Conservation (phyloP, 23 tunicate genomes). For the Clavelina lepadiformis region DNA sequence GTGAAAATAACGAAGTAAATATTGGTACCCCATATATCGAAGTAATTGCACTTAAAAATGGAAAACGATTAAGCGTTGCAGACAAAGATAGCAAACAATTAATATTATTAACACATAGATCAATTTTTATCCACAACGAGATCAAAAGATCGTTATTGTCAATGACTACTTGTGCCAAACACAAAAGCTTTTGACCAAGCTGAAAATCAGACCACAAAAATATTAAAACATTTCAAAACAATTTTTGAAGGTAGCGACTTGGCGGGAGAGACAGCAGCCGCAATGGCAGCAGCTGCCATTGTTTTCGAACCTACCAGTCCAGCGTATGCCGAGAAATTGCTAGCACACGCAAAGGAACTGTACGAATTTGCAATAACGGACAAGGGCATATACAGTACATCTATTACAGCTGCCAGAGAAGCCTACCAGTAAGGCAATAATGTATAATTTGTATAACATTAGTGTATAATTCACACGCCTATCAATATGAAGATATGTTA, state of each 20-base stretch:
- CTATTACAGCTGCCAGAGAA: constrained; percentile 41
- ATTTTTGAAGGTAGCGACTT: constrained; percentile 67
- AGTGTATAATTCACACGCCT: not conserved
- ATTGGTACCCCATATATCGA: no score
- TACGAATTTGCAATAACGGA: constrained; percentile 52
- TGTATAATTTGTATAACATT: not conserved
- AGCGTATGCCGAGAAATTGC: constrained; percentile 34
- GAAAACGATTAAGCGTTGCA: no score
- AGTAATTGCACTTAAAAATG: no score
- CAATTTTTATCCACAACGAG: no score
- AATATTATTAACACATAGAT: no score
- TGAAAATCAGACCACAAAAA: no score
- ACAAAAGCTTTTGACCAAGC: no score
- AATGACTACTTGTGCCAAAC: no score
- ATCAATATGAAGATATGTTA: not conserved
- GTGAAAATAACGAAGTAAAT: no score
- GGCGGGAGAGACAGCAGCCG: constrained; percentile 83
- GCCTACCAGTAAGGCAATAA: constrained; percentile 63
- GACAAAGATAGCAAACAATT: no score
- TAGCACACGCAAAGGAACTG: constrained; percentile 51
- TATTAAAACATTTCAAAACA: no score
- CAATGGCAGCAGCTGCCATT: constrained; percentile 81
- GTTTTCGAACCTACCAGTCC: constrained; percentile 56
- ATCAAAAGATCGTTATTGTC: no score
- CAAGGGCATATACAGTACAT: constrained; percentile 52